A percentile compares a stretch with the other conserved stretches of the same genome.
Conservation (phyloP, 1,140 invertebrate species). For the Drosophila sturtevanti region DNA sequence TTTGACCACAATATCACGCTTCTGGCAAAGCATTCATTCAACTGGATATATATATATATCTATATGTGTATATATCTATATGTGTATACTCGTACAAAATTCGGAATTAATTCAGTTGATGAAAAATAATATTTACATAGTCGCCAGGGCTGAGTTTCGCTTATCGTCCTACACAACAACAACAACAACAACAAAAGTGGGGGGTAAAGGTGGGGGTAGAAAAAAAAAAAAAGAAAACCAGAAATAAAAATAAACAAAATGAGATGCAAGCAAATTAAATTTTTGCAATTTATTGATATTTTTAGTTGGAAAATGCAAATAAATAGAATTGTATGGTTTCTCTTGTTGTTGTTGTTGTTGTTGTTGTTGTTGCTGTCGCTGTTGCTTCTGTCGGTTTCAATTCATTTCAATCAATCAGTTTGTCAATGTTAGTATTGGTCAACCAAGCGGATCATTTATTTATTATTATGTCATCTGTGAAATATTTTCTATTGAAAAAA, state of each 20-base stretch:
- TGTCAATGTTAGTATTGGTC: slow-evolving; percentile 32
- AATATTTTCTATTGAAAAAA: slow-evolving; percentile 60
- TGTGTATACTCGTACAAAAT: slow-evolving; percentile 23
- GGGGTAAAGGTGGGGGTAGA: too few species aligned
- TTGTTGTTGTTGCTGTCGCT: background rate
- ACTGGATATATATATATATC: background rate
- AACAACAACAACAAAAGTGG: too few species aligned
- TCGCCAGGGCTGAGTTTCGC: slow-evolving; percentile 14
- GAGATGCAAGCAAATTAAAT: slow-evolving; percentile 45
- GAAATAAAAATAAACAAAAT: slow-evolving; percentile 31
- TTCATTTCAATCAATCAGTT: slow-evolving; percentile 64
- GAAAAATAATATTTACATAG: slow-evolving; percentile 61
- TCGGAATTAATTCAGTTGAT: slow-evolving; percentile 67
- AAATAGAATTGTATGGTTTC: slow-evolving; percentile 30
- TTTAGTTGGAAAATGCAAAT: slow-evolving; percentile 46
- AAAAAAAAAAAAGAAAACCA: too few species aligned
- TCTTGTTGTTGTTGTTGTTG: background rate
- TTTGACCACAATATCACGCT: slow-evolving; percentile 48
- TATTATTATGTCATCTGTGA: slow-evolving; percentile 67
- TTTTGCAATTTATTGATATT: slow-evolving; percentile 56
- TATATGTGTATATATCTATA: too few species aligned
- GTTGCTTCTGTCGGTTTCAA: slow-evolving; percentile 13
- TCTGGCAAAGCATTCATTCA: slow-evolving; percentile 19
- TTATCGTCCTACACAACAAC: background rate
- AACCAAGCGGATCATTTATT: slow-evolving; percentile 54